Evolutionary conservation across 2,888 invertebrate species (phyloP), one percentile per base, ranked within the genome.

Genomic region (Lacanobia oleracea): DNA sequence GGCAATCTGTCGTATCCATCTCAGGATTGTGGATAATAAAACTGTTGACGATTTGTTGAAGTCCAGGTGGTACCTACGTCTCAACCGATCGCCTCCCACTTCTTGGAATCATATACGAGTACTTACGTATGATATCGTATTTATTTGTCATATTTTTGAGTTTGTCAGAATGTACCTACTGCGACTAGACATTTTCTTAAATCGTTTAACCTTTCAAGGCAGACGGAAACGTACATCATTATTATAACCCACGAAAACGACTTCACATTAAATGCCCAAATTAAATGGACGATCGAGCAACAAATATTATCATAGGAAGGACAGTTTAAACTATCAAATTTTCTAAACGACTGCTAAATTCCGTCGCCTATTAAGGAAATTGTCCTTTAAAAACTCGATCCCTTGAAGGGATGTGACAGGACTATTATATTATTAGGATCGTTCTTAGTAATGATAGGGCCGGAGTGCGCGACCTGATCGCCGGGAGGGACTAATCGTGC

Each of bases 401-500:
- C 90, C 82, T 88, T 88, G 86, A 90, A 93, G 91, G 93, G 91
- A 91, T 95, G 94, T 94, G 95, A 96, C 95, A 95, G 93, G 93
- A 92, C 93, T 94, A 95, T 96, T 96, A 96, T 94, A 94, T 94
- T 95, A 95, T 96, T 95, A 95, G 94, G 93, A 94, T 90, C 95
- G 93, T 93, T 95, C 93, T 94, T 90, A 88, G 93, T 95, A 96
- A 96, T 95, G 92, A 95, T 93, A 95, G 95, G 94, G 94, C 88
- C 90, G 91, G 87, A 89, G 89, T 90, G 87, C 90, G 93, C 93
- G 94, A 91, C 92, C 88, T 84, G 88, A 90, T 88, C 92, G 95
- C 95, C 95, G 90, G 88, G 91, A 91, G 94, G 91, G 91, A 89
- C 93, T 93, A 92, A 94, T 94, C 94, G 91, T 82, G 88, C 82